A percentile compares a stretch with the other conserved stretches of the same genome.
These are phyloP conservation scores for Scartelaos histophorus DNA, from an alignment of 2,113 vertebrate genomes.

Conservation along the genomic window DNA sequence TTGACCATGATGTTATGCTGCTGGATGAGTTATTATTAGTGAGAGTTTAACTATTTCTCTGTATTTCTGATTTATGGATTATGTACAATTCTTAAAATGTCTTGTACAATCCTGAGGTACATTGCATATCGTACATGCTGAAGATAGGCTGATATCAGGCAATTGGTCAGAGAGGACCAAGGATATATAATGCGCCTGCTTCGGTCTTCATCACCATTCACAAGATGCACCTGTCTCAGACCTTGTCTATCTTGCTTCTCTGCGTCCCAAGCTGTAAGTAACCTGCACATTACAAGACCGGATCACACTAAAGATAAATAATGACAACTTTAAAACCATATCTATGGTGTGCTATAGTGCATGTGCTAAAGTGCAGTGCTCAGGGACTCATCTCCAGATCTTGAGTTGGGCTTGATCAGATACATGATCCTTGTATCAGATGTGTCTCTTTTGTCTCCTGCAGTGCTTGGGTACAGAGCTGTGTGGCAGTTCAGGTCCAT, in stretches of 20 bases:
- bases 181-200: slow-evolving; percentile 11
- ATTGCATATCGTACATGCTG: not conserved
- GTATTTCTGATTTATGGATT: not conserved
- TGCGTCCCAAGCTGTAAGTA: slow-evolving; percentile 49
- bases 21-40: not conserved
- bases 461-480: slow-evolving; percentile 34
- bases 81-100: not conserved
- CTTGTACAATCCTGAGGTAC: not conserved
- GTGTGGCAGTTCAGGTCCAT: slow-evolving; percentile 76
- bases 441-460: not conserved
- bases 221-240: slow-evolving; percentile 41
- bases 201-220: not conserved
- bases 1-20: not conserved
- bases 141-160: slow-evolving; percentile 1
- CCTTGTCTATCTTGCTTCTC: slow-evolving; percentile 36
- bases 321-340: too few relatives aligned
- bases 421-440: not conserved
- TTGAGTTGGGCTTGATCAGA: too few relatives aligned
- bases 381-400: too few relatives aligned
- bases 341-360: too few relatives aligned
- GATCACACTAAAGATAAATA: too few relatives aligned
- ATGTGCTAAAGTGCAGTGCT: too few relatives aligned
- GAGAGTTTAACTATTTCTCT: not conserved
- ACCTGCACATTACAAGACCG: too few relatives aligned
- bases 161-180: slow-evolving; percentile 10